Percentiles rank a stretch among this genome's conserved stretches.
phyloP scores from a whole-genome alignment of 2,797 vertebrate species.

The Mustela erminea region DNA sequence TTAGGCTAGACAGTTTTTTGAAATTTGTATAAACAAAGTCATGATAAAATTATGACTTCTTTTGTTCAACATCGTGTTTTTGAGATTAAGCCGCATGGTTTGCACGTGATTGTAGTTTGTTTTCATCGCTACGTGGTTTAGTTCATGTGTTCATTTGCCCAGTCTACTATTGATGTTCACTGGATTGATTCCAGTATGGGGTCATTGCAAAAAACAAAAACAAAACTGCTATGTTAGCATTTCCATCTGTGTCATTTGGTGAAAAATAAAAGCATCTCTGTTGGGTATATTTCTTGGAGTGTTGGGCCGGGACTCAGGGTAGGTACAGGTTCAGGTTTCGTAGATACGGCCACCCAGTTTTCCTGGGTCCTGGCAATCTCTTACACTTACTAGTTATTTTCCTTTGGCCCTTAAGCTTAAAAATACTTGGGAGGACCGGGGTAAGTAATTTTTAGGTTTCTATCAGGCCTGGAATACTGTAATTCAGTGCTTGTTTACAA shows the following conservation, averaged over 20 bases:
- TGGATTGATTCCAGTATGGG: not conserved
- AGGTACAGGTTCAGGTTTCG: not conserved
- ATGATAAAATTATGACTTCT: not conserved
- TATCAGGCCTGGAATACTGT: constrained; percentile 3
- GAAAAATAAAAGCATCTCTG: not conserved
- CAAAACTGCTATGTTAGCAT: not conserved
- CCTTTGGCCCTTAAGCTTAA: not conserved
- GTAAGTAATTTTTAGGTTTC: not conserved
- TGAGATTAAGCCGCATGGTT: not conserved
- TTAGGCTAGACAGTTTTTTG: not conserved
- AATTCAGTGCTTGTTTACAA: constrained; percentile 43
- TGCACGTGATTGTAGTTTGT: not conserved
- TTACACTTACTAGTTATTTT: not conserved
- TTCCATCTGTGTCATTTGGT: not conserved
- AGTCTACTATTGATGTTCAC: not conserved
- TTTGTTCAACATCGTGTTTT: not conserved
- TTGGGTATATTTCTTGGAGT: not conserved
- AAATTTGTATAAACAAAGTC: not conserved
- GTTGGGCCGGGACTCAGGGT: not conserved
- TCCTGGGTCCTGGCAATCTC: not conserved
- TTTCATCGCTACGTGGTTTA: not conserved
- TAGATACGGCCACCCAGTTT: not conserved
- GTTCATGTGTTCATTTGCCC: not conserved
- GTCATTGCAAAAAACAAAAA: not conserved
- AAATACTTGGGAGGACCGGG: not conserved